A percentile compares a stretch with the other conserved stretches of the same genome.
Conservation (phyloP, 2,113 vertebrate species). For the Varanus komodoensis region DNA sequence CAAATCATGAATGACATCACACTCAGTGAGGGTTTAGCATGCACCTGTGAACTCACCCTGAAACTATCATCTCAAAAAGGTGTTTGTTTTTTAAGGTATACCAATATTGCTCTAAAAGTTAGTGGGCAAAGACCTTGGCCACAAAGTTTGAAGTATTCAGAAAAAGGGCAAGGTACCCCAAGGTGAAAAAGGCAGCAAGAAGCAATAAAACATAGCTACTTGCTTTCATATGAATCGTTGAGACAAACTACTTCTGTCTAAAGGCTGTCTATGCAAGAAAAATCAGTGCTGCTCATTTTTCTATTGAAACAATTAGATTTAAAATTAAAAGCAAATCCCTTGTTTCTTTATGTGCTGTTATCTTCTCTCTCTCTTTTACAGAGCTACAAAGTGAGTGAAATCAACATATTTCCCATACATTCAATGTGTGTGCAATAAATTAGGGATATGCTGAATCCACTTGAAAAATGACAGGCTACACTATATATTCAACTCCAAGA, state of each 20-base stretch:
- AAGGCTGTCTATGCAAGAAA: conserved; percentile 64
- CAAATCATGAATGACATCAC: not conserved
- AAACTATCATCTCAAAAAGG: not conserved
- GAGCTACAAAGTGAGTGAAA: conserved; percentile 47
- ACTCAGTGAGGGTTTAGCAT: not conserved
- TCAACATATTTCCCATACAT: conserved; percentile 46
- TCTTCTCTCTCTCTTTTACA: conserved; percentile 52
- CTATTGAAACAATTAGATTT: conserved; percentile 55
- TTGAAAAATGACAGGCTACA: conserved; percentile 59
- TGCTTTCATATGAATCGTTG: conserved; percentile 29
- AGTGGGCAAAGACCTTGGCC: conserved; percentile 6
- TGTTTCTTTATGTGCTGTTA: conserved; percentile 15
- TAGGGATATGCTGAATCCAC: conserved; percentile 30
- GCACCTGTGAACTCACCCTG: not conserved
- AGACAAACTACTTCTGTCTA: conserved; percentile 54
- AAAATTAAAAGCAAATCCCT: conserved; percentile 66
- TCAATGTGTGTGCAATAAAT: conserved; percentile 53
- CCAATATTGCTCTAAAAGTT: conserved; percentile 20
- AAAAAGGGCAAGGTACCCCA: conserved; percentile 11
- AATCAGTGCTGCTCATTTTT: conserved; percentile 51
- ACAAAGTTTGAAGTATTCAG: not conserved
- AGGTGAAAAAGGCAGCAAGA: conserved; percentile 56
- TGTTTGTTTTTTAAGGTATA: not conserved
- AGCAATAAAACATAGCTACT: conserved; percentile 66
- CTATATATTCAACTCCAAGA: conserved; percentile 45